Conservation (phyloP, 2,113 vertebrate genomes). For the Synodontis membranacea region DNA sequence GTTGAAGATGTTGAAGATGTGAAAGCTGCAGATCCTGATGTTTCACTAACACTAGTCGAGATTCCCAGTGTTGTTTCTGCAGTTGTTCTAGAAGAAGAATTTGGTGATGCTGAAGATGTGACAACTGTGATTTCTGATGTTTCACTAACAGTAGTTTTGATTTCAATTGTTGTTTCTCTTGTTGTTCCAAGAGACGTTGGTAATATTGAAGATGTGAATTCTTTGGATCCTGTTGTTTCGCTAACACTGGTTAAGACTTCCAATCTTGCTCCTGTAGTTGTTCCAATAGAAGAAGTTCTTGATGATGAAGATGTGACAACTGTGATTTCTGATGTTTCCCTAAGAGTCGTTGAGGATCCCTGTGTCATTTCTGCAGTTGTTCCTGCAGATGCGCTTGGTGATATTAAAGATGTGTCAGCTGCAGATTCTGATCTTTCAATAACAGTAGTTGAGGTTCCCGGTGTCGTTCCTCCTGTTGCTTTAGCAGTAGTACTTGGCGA, state of each 20-base stretch:
- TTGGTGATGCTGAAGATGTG: not conserved
- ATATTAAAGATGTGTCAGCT: not conserved
- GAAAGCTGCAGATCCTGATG: too few species aligned
- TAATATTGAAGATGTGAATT: not conserved
- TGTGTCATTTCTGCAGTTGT: not conserved
- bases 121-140: not conserved
- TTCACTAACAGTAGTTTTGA: not conserved
- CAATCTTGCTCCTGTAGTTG: not conserved
- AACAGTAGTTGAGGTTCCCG: too few species aligned
- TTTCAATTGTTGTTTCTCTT: not conserved
- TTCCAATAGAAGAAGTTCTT: not conserved
- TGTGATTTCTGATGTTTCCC: not conserved
- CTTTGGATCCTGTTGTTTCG: not conserved
- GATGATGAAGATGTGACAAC: not conserved
- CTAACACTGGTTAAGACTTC: not conserved
- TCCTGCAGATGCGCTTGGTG: not conserved
- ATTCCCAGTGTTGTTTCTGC: too few species aligned
- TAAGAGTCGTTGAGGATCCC: not conserved
- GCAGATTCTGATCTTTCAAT: not conserved
- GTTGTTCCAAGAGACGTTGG: not conserved
- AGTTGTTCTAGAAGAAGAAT: not conserved
- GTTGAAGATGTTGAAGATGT: not conserved
- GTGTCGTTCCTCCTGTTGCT: too few species aligned
- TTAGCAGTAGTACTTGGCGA: too few species aligned
- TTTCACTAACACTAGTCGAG: too few species aligned